These are phyloP conservation scores for Cheilosia impressa DNA, from an alignment of 2,888 invertebrate genomes.

Conservation along the genomic window DNA sequence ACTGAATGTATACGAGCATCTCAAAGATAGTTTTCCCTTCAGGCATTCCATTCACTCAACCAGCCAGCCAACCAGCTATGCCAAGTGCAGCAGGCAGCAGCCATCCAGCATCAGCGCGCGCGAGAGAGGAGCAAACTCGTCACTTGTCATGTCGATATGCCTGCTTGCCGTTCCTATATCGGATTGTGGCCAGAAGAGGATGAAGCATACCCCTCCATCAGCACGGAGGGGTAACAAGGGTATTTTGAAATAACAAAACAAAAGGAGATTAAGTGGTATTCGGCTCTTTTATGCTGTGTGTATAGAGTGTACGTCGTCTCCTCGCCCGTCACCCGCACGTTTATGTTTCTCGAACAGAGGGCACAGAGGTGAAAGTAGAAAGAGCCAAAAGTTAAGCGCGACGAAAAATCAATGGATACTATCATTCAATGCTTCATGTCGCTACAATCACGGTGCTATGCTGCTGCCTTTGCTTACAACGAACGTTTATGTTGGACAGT, in stretches of 20 bases:
- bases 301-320: constrained; percentile 23
- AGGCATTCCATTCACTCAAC: constrained; percentile 45
- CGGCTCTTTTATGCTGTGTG: constrained; percentile 50
- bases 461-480: background rate
- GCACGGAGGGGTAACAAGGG: constrained; percentile 41
- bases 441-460: constrained; percentile 16
- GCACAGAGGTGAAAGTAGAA: constrained; percentile 62
- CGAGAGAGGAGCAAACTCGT: constrained; percentile 66
- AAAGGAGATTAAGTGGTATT: constrained; percentile 71
- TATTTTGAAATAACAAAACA: constrained; percentile 63
- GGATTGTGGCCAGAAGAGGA: constrained; percentile 63
- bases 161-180: constrained; percentile 33
- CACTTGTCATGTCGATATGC: constrained; percentile 68
- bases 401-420: constrained; percentile 65
- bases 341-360: constrained; percentile 21
- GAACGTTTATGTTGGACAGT: constrained; percentile 39
- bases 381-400: constrained; percentile 59
- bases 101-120: constrained; percentile 48
- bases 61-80: constrained; percentile 36
- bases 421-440: constrained; percentile 20
- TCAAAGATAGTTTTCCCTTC: constrained; percentile 66
- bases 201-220: constrained; percentile 51
- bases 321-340: constrained; percentile 39
- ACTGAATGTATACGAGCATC: constrained; percentile 59
- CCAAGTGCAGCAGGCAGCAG: constrained; percentile 54